Base-by-base conservation (phyloP, 2,113 vertebrate genomes). In the Parus major region DNA sequence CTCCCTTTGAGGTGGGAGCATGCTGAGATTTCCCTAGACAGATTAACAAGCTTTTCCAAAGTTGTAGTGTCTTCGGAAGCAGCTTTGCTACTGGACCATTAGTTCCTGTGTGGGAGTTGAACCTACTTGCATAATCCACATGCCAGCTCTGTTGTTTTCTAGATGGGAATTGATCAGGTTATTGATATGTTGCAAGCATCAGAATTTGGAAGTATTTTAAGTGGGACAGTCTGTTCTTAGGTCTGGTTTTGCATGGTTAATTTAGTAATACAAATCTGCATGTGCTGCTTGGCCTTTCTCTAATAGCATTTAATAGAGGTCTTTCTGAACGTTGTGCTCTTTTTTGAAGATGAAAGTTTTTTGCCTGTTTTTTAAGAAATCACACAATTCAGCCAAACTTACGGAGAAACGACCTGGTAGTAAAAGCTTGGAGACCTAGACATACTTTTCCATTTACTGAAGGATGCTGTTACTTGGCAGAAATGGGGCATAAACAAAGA, bases 401-500 rank as follows among this genome's bases (percentile, higher is more conserved):
- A 3, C 0, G 46, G 70, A 60, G 53, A 79, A 92, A 66, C 24
- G 63, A 78, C 57, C 49, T 64, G 29, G 4, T 71, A 17, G 1
- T 84, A 17, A 59, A 29, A 83, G 41, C 29, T 4, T 44, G 41
- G 46, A 22, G n/a, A 90, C 47, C 39, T 20, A 56, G 44, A 36
- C 0, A 0, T 81, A 27, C 39, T 86, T 77, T 84, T 72, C 44
- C 39, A 73, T 75, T 68, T 44, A 44, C 33, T 59, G 85, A 94
- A 95, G 64, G 87, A 96, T 12, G 3, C 60, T 87, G 77, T 84
- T 92, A 78, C 65, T 92, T 66, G 42, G 47, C 64, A 90, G 82
- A 96, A 94, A 70, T 33, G 25, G 47, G 79, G 22, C 64, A 61
- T 86, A 90, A 95, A 78, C 83, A 92, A 88, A 80, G 46, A 91